These are phyloP conservation scores for Xerus inauris DNA, from an alignment of 2,113 vertebrate genomes.

Conservation along the genomic window DNA sequence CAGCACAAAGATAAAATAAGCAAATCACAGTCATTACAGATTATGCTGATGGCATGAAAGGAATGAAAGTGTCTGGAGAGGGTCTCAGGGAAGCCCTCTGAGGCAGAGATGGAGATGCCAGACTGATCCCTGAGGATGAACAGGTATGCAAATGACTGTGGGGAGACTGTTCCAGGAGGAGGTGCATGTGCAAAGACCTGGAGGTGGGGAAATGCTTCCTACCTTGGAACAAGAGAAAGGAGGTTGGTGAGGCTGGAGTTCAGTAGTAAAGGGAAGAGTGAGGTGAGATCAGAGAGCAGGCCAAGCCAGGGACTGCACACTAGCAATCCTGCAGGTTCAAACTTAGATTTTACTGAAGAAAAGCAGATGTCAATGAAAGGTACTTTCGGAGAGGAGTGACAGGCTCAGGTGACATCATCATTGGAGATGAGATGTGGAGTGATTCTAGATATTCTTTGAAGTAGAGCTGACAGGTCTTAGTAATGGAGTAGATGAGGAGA, in stretches of 20 bases:
- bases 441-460: neutral
- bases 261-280: fast-evolving
- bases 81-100: neutral
- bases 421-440: neutral
- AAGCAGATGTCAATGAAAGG: neutral
- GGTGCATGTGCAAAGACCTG: neutral
- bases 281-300: neutral
- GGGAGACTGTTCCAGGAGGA: neutral
- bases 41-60: neutral
- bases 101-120: neutral
- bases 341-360: neutral
- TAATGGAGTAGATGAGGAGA: neutral
- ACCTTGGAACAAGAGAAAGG: neutral
- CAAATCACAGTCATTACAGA: neutral
- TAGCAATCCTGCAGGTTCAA: neutral
- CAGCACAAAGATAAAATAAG: neutral
- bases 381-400: neutral
- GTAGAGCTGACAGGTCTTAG: neutral
- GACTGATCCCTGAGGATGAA: neutral
- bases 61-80: neutral
- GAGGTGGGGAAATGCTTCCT: neutral
- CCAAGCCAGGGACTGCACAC: neutral
- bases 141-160: neutral
- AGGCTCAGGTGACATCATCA: neutral
- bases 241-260: neutral